Evolutionary conservation across 1,140 invertebrate species (phyloP).

Genomic region (Linepithema humile): DNA sequence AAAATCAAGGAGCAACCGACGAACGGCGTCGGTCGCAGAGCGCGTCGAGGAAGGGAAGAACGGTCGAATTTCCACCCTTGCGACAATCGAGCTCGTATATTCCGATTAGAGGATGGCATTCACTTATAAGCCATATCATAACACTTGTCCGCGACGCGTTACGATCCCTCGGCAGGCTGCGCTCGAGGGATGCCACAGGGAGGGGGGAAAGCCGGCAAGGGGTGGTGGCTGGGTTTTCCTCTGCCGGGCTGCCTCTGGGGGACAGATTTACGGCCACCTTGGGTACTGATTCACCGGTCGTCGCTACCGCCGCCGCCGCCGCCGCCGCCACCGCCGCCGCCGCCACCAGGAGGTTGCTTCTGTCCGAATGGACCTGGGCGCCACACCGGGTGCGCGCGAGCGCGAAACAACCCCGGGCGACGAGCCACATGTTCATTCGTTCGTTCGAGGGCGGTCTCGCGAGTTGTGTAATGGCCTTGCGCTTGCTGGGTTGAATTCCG

Average conservation of each 20-base stretch:
- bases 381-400: constrained; percentile 48
- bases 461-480: constrained; percentile 46
- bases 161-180: constrained; percentile 75
- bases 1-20: constrained; percentile 33
- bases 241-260: constrained; percentile 69
- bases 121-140: constrained; percentile 85
- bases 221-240: constrained; percentile 48
- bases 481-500: constrained; percentile 57
- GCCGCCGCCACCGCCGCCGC: constrained; percentile 29
- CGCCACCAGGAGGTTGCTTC: constrained; percentile 61
- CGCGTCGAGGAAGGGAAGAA: neutral
- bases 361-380: constrained; percentile 63
- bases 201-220: constrained; percentile 15
- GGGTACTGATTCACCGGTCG: constrained; percentile 83
- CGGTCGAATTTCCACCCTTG: constrained; percentile 65
- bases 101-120: constrained; percentile 84
- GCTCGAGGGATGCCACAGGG: constrained; percentile 10
- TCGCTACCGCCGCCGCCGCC: constrained; percentile 10
- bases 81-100: constrained; percentile 84
- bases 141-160: constrained; percentile 84
- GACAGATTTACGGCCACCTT: constrained; percentile 84
- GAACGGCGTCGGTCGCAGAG: neutral
- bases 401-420: constrained; percentile 61
- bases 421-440: constrained; percentile 81
- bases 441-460: constrained; percentile 49